phyloP scores from a whole-genome alignment of 2,113 vertebrate species.

The Nycticorax nycticorax region DNA sequence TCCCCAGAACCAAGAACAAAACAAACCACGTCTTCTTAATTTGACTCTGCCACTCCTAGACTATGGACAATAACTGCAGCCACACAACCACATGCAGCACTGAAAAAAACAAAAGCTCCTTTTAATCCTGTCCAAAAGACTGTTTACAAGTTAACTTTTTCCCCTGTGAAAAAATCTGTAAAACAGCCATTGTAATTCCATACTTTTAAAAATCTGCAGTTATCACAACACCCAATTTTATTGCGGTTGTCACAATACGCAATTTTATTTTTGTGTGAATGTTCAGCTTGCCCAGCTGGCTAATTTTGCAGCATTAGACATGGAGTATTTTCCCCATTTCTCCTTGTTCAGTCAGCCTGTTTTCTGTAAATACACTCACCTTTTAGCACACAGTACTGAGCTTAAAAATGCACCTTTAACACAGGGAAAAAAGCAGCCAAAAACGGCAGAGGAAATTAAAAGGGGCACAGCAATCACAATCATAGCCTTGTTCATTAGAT shows the following conservation, averaged over 20 bases:
- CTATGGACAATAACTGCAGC: neutral
- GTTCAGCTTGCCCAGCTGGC: neutral
- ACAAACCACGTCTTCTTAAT: neutral
- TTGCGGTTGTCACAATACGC: neutral
- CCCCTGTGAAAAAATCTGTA: neutral
- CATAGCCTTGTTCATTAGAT: neutral
- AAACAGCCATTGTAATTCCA: neutral
- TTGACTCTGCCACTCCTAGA: rapidly evolving
- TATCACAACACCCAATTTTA: neutral
- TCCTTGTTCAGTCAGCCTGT: neutral
- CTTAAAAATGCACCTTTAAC: neutral
- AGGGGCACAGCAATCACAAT: neutral
- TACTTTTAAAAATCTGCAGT: neutral
- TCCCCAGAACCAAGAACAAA: neutral
- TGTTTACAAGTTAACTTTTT: neutral
- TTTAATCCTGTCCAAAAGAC: neutral
- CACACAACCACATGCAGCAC: neutral
- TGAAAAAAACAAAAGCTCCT: neutral
- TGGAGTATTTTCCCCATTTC: neutral
- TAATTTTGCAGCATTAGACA: neutral
- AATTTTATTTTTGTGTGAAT: neutral
- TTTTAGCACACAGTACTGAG: neutral
- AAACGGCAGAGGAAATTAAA: neutral
- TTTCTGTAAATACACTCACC: neutral
- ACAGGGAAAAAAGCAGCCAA: neutral